Percentiles rank a stretch among this genome's conserved stretches.
Evolutionary conservation across 2,888 invertebrate genomes (phyloP).

Genomic region (Lysandra coridon): DNA sequence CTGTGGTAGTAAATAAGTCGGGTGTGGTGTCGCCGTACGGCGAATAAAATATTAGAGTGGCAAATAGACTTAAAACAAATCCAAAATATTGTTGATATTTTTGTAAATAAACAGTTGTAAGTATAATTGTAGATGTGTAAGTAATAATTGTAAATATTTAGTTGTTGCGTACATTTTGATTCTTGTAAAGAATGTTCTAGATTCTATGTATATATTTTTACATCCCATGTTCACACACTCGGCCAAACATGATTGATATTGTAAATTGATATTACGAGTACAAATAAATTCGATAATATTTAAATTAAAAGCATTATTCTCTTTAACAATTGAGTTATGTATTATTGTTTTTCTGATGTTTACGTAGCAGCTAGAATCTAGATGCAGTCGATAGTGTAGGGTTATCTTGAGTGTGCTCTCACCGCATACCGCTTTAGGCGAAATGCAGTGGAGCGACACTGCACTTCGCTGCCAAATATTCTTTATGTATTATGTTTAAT

Average conservation of each 20-base stretch:
- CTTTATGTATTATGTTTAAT: too few species aligned
- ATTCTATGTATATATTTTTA: constrained; percentile 8
- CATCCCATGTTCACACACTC: background rate
- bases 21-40: background rate
- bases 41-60: background rate
- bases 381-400: too few species aligned
- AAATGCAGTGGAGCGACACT: too few species aligned
- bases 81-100: constrained; percentile 22
- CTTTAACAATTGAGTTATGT: background rate
- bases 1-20: background rate
- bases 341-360: too few species aligned
- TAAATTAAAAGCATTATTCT: background rate
- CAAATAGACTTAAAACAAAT: background rate
- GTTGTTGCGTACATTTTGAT: constrained; percentile 9
- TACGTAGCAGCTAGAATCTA: too few species aligned
- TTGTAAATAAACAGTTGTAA: constrained; percentile 23
- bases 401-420: too few species aligned
- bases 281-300: background rate
- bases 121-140: background rate
- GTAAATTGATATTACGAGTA: background rate
- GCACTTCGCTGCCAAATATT: too few species aligned
- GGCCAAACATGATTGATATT: background rate
- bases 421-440: too few species aligned
- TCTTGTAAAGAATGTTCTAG: constrained; percentile 26
- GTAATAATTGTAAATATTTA: constrained; percentile 29